Evolutionary conservation across 2,888 invertebrate genomes (phyloP).

Genomic region (Drosophila suboccidentalis): DNA sequence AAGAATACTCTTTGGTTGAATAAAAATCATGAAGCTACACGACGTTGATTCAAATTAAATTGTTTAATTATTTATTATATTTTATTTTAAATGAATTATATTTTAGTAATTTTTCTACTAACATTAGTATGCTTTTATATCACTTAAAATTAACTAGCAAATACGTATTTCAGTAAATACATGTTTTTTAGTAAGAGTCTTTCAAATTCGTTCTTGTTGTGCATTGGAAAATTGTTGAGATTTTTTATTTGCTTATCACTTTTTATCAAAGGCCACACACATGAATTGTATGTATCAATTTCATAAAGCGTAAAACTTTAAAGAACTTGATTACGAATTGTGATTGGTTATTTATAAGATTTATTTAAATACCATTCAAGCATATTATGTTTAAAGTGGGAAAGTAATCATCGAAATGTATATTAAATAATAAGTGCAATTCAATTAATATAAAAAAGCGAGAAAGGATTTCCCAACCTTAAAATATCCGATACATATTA

Average conservation of each 20-base stretch:
- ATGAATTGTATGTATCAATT: slow-evolving; percentile 6
- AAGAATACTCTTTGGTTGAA: slow-evolving; percentile 19
- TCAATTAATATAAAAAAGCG: background rate
- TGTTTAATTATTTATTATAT: background rate
- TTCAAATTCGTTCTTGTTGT: background rate
- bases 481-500: no score
- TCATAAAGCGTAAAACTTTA: slow-evolving; percentile 5
- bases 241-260: background rate
- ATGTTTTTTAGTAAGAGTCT: background rate
- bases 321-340: slow-evolving; percentile 12
- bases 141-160: no score
- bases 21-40: background rate
- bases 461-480: no score
- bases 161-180: no score
- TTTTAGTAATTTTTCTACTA: background rate
- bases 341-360: slow-evolving; percentile 16
- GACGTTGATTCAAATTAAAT: background rate
- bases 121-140: background rate
- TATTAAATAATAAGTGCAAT: background rate
- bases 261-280: slow-evolving; percentile 3
- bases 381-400: background rate
- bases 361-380: slow-evolving; percentile 1
- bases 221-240: background rate
- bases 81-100: background rate
- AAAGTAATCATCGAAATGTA: background rate